Base-by-base conservation (phyloP, 2,113 vertebrate species). In the Rhombomys opimus region DNA sequence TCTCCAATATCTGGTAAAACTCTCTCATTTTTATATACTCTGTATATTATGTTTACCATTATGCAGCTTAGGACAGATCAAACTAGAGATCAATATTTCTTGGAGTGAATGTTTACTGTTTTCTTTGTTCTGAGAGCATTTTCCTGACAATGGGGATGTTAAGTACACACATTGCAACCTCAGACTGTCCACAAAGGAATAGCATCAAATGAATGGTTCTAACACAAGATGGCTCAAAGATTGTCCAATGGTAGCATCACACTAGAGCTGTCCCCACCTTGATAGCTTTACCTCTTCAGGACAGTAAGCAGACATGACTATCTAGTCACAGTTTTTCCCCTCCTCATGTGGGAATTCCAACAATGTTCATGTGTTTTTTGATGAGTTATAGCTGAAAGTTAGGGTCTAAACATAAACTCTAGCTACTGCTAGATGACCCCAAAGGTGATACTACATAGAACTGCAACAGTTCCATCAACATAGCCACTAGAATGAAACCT, bases 261-360 rank as follows among this genome's bases (percentile, higher is more conserved):
- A 90, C 68, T n/a, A 94, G 59, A 82, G 96, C 15, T 93, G 8
- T 67, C 73, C 92, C 14, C 73, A 73, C 5, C 35, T 30, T 81
- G 50, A 41, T 59, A 76, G 9, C 41, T 92, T 96, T 95, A 65
- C 90, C 78, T 96, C 72, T 89, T 95, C 87, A 54, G 15, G 15
- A n/a, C 52, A 57, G 22, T 93, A 91, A 96, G 96, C 5, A 93
- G 41, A 96, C 1, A 59, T 92, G 73, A 50, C 27, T 91, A 78
- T 52, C 18, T 30, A 86, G 2, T 50, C 54, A 23, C 75, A 57
- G 22, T 22, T 27, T 73, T 63, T n/a, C 59, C 59, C 27, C 78
- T 91, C 80, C 41, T 80, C 80, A 61, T 68, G 65, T 61, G 89
- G 32, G 35, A 50, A 70, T 32, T 27, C 41, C 32, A 57, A 22